Percentiles rank a stretch among this genome's conserved stretches.
Conservation (phyloP, 2,797 vertebrate species). For the Harpagifer antarcticus region DNA sequence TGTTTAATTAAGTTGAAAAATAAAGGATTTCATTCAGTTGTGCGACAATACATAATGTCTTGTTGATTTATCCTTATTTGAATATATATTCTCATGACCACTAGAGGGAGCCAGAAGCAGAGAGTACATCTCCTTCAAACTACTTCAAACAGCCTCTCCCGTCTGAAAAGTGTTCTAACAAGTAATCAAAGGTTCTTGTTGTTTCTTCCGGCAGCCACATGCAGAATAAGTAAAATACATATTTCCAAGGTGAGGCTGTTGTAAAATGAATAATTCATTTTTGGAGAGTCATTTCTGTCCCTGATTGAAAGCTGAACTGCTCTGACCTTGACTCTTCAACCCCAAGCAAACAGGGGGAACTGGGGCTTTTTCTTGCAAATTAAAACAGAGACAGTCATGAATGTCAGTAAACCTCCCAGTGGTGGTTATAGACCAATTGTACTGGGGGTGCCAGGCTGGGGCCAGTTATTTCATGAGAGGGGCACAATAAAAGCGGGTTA, state of each 20-base stretch:
- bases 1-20: no score
- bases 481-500: no score
- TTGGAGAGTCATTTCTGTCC: constrained; percentile 13
- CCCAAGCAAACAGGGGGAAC: background rate
- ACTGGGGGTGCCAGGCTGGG: no score
- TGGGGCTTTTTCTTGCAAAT: background rate
- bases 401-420: background rate
- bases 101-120: constrained; percentile 62
- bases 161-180: background rate
- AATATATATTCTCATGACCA: constrained; percentile 27
- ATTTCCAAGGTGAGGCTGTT: background rate
- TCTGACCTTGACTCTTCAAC: constrained; percentile 23
- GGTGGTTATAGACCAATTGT: no score
- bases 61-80: background rate
- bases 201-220: background rate
- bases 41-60: background rate
- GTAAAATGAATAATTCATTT: constrained; percentile 39
- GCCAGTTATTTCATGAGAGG: no score
- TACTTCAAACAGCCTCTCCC: background rate
- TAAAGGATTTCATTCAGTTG: no score
- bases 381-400: constrained; percentile 7
- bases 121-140: background rate
- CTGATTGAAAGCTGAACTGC: constrained; percentile 17
- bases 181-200: background rate
- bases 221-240: background rate